Evolutionary conservation across 2,888 invertebrate species (phyloP), one percentile per base, ranked within the genome.

Genomic region (Mesodorylaimus sp.): DNA sequence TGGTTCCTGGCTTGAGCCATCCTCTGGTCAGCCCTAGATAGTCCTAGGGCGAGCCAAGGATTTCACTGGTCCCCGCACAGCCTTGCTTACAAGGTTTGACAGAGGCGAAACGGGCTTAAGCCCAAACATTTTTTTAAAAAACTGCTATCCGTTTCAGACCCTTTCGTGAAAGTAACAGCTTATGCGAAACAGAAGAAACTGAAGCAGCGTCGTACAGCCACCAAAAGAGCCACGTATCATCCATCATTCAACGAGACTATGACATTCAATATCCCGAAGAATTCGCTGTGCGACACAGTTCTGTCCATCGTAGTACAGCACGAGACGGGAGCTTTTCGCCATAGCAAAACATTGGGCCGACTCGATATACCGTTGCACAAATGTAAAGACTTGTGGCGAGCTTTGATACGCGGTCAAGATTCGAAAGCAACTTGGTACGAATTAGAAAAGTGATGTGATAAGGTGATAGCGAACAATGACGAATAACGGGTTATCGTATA

Each of bases 361-460:
- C 56, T 64, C 53, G 59, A 61, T 45, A 50, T 65, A 25, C 63
- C 62, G 0, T 50, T 64, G 24, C 60, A 62, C 54, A 59, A 59
- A 49, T 65, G 62, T 52, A 59, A 60, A 49, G 64, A 64, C 42
- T 50, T 64, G 25, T 64, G 64, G 64, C 50, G 63, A 45, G 59
- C 60, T 24, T 61, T 65, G 25, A 64, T 65, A 29, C 58, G 58
- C 7, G 63, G 61, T 32, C 62, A 65, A 52, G 62, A 61, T 47
- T 56, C 61, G 7, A 62, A 61, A 51, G 62, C 63, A 7, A 55
- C 61, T 27, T 63, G 63, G 63, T 59, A 39, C 21, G 21, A 7
- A 7, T 39, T 39, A 23, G 21, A 21, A n/a, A n/a, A n/a, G n/a
- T n/a, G n/a, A n/a, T n/a, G n/a, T n/a, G n/a, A n/a, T n/a, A n/a